Conservation (phyloP, 2,113 vertebrate genomes). For the Crypturellus undulatus region DNA sequence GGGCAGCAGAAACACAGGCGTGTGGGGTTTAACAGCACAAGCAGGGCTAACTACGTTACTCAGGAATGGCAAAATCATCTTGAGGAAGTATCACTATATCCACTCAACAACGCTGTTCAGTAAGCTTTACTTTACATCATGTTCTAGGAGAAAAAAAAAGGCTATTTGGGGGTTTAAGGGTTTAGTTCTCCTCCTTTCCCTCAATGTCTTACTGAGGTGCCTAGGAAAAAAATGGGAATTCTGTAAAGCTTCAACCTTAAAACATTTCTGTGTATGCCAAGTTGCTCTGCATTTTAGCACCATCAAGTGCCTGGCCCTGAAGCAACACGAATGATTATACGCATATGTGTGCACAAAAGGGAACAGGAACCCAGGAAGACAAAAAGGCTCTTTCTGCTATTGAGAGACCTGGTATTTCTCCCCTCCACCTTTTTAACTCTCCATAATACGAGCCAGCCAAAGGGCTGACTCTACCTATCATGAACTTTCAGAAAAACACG, state of each 20-base stretch:
- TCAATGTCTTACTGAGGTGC: neutral
- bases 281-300: neutral
- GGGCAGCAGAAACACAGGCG: neutral
- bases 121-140: neutral
- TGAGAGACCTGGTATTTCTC: neutral
- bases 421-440: neutral
- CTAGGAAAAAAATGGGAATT: neutral
- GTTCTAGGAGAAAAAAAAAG: neutral
- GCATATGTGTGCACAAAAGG: neutral
- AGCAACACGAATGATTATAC: neutral
- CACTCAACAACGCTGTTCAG: neutral
- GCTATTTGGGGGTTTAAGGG: neutral
- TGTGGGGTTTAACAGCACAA: neutral
- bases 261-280: neutral
- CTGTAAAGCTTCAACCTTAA: conserved; percentile 9
- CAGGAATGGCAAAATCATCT: neutral
- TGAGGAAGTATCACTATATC: neutral
- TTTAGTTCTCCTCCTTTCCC: neutral
- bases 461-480: neutral
- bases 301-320: neutral
- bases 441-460: neutral
- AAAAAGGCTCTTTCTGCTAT: neutral
- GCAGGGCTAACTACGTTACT: neutral
- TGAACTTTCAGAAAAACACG: neutral
- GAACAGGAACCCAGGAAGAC: neutral